Percentiles rank a stretch among this genome's conserved stretches.
These are phyloP conservation scores for Caranx ignobilis DNA, from an alignment of 2,113 vertebrate species.

Conservation along the genomic window DNA sequence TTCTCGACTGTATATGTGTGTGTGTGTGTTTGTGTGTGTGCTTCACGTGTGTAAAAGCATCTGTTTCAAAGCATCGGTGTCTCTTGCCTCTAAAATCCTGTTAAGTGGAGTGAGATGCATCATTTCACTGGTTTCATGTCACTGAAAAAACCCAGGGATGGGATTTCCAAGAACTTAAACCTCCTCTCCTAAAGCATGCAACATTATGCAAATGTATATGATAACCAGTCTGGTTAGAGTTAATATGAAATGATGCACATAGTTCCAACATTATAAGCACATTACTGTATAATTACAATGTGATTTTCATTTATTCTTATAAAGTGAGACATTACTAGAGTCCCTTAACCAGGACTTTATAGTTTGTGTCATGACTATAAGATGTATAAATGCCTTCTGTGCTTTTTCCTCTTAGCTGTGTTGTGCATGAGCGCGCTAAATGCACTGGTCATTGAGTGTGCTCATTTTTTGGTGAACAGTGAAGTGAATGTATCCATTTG, in stretches of 20 bases:
- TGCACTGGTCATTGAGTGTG: no score
- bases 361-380: background rate
- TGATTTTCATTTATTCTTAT: background rate
- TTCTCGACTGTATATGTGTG: constrained; percentile 21
- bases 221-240: constrained; percentile 4
- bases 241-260: background rate
- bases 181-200: constrained; percentile 13
- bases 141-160: constrained; percentile 6
- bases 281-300: background rate
- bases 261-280: background rate
- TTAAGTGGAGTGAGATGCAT: constrained; percentile 21
- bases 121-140: constrained; percentile 39
- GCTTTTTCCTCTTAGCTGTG: background rate
- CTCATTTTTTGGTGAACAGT: no score
- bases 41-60: background rate
- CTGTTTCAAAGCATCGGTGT: constrained; percentile 35
- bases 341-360: background rate
- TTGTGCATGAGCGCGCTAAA: no score
- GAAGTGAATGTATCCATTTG: no score
- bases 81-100: constrained; percentile 36
- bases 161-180: constrained; percentile 28
- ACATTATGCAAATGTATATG: constrained; percentile 9
- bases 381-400: background rate
- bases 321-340: background rate
- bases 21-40: background rate